Conservation (phyloP, 2,797 vertebrate genomes). For the Phylloscopus collybita region DNA sequence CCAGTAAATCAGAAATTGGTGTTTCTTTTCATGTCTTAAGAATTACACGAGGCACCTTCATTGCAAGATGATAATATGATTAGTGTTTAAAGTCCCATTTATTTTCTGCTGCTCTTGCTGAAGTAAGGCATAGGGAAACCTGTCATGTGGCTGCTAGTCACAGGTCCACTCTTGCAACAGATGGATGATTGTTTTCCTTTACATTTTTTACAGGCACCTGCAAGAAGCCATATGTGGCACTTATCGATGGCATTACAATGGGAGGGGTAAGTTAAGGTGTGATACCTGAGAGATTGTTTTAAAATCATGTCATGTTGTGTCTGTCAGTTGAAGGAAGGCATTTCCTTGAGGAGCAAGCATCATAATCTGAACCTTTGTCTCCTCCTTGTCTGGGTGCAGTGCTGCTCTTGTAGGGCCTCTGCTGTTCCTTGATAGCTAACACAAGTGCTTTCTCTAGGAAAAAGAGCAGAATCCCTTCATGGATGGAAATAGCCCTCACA, state of each 20-base stretch:
- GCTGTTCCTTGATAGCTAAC: neutral
- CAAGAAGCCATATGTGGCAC: conserved; percentile 90
- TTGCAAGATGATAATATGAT: neutral
- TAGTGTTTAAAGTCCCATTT: neutral
- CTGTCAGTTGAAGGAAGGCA: neutral
- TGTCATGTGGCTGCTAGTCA: neutral
- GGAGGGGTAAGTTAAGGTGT: conserved; percentile 90
- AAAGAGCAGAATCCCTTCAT: neutral
- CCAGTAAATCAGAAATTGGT: neutral
- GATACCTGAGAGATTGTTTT: neutral
- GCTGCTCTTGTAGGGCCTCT: neutral
- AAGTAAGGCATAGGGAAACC: neutral
- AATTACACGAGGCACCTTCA: neutral
- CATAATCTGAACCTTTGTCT: neutral
- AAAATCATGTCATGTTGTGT: neutral
- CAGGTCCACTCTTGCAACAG: neutral
- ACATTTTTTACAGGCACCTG: conserved; percentile 78
- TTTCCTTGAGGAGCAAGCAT: neutral
- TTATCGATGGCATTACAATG: conserved; percentile 97
- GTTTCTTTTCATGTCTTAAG: neutral
- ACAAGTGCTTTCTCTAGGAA: neutral
- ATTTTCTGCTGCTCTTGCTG: neutral
- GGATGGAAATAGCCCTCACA: neutral
- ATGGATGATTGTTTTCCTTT: neutral
- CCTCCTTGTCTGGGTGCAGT: neutral